Conservation (phyloP, 2,888 invertebrate species). For the Phyllotreta striolata region DNA sequence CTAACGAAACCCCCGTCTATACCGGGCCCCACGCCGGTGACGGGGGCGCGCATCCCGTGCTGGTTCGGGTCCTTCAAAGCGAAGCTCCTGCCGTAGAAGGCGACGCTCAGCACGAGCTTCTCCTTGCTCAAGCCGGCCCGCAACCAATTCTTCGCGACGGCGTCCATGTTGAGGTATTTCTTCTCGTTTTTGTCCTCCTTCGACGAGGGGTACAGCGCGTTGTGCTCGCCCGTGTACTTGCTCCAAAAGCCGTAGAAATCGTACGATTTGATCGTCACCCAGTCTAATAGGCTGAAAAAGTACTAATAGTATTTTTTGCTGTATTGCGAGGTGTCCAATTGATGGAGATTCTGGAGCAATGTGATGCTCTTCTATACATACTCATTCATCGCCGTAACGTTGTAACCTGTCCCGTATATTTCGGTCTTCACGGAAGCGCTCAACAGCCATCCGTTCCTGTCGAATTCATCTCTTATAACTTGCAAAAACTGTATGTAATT, state of each 20-base stretch:
- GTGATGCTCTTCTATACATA: conserved; percentile 27
- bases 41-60: conserved; percentile 39
- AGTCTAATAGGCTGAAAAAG: conserved; percentile 34
- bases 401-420: conserved; percentile 43
- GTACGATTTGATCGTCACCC: conserved; percentile 76
- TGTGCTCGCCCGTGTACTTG: conserved; percentile 69
- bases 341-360: too few relatives aligned
- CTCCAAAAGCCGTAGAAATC: conserved; percentile 77
- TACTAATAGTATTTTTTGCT: too few relatives aligned
- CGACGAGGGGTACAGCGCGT: conserved; percentile 67
- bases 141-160: conserved; percentile 58
- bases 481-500: conserved; percentile 40
- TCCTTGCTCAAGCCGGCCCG: conserved; percentile 65
- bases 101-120: conserved; percentile 74
- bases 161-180: conserved; percentile 40
- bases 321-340: too few relatives aligned
- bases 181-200: conserved; percentile 43
- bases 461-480: conserved; percentile 37
- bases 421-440: conserved; percentile 44
- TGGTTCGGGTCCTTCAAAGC: conserved; percentile 61
- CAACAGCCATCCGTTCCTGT: conserved; percentile 41
- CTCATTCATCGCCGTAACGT: conserved; percentile 45
- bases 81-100: conserved; percentile 74
- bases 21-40: conserved; percentile 62
- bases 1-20: conserved; percentile 31